Evolutionary conservation across 2,888 invertebrate genomes (phyloP), one percentile per base, ranked within the genome.

Genomic region (Limnephilus marmoratus): DNA sequence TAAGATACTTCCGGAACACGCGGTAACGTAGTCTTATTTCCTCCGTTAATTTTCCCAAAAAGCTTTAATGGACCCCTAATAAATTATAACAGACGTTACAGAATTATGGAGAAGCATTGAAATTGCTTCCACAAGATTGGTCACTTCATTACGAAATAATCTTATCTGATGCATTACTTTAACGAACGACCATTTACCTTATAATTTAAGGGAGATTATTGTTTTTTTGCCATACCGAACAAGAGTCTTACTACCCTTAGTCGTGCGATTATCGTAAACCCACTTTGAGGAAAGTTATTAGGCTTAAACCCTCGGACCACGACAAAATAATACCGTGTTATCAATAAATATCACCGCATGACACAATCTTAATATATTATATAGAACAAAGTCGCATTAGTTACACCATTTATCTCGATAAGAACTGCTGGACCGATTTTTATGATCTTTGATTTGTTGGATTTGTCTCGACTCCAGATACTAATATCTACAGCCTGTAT

Each of bases 11-110:
- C 49, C 45, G 15, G 29, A 15, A 45, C 86, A 86, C 86, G 80
- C 86, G 49, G 81, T 37, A 49, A 18, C 11, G 45, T 87, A 53
- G 81, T 87, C 90, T 87, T 90, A 90, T 90, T 92, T 92, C 90
- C 90, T 80, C 31, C 86, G 92, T 87, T 92, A 92, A 92, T 92
- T 92, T 85, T 82, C 53, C 90, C 90, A 90, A 90, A 90, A 92
- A 90, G 90, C 92, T 92, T 85, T 87, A 92, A 92, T 92, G 92
- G 90, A 37, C 53, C 86, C 90, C 92, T 85, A 90, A 92, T 92
- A 92, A 92, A 92, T 92, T 92, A 90, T 92, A 85, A 86, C 92
- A 85, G 90, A 92, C 92, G 80, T 90, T 90, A 87, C 90, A 45
- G 85, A 86, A 86, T 86, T 83, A 83, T 83, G 37, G 83, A 41